These are phyloP conservation scores for Sesamia nonagrioides DNA, from an alignment of 1,140 invertebrate species.

Conservation along the genomic window DNA sequence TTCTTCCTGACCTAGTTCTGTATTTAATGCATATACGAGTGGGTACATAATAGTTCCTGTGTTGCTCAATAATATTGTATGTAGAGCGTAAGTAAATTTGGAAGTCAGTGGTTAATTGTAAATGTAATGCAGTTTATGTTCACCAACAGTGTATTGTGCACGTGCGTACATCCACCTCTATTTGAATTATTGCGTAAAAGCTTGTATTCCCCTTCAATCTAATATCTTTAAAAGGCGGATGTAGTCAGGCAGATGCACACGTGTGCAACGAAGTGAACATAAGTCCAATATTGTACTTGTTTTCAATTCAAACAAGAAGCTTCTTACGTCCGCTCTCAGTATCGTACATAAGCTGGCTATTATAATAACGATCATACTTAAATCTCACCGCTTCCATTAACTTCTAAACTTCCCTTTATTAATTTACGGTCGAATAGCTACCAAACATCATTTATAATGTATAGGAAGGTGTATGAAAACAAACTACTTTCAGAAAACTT, in stretches of 20 bases:
- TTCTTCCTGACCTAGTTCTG: too few relatives aligned
- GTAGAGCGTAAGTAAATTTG: background rate
- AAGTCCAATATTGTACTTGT: too few relatives aligned
- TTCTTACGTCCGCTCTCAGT: background rate
- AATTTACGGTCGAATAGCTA: conserved; percentile 21
- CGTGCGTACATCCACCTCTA: background rate
- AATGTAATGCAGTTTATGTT: background rate
- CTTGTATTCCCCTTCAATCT: conserved; percentile 14
- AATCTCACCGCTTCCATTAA: background rate
- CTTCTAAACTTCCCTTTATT: conserved; percentile 17
- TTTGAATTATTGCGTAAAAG: conserved; percentile 2
- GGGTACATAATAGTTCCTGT: background rate
- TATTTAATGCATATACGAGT: background rate
- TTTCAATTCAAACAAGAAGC: background rate
- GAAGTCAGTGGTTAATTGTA: background rate
- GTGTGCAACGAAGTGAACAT: conserved; percentile 17
- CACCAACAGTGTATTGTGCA: background rate
- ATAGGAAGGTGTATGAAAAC: conserved; percentile 24
- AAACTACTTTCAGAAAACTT: conserved; percentile 24
- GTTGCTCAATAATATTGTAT: background rate
- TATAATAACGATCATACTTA: background rate
- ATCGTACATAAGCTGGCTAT: background rate
- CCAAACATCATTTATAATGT: conserved; percentile 21
- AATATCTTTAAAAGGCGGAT: conserved; percentile 12
- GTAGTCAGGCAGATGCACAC: conserved; percentile 18